Evolutionary conservation across 1,140 invertebrate species (phyloP).

Genomic region (Paralvinella palmiformis): DNA sequence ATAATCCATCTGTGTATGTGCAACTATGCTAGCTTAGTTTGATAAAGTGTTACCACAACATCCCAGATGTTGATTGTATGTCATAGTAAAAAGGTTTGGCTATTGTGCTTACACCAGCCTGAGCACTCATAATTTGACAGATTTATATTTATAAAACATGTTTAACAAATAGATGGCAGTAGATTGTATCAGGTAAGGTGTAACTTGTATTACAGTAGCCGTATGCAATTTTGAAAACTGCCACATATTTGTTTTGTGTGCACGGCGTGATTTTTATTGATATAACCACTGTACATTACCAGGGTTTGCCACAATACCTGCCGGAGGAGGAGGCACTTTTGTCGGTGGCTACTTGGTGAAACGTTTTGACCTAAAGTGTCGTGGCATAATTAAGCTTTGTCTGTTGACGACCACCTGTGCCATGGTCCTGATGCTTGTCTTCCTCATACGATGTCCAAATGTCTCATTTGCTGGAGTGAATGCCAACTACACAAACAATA

Average conservation of each 20-base stretch:
- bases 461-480: conserved; percentile 68
- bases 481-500: conserved; percentile 51
- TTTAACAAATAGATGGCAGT: neutral
- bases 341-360: conserved; percentile 74
- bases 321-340: conserved; percentile 69
- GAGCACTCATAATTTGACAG: too few species aligned
- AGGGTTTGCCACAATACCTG: conserved; percentile 67
- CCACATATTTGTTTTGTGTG: too few species aligned
- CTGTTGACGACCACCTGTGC: conserved; percentile 58
- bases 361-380: conserved; percentile 63
- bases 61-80: too few species aligned
- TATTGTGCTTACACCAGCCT: too few species aligned
- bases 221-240: neutral
- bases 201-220: neutral
- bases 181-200: neutral
- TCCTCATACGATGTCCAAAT: conserved; percentile 70
- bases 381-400: conserved; percentile 71
- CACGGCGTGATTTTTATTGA: too few species aligned
- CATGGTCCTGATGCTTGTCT: conserved; percentile 59
- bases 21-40: too few species aligned
- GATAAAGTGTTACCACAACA: too few species aligned
- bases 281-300: neutral
- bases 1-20: too few species aligned
- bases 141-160: neutral
- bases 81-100: too few species aligned